Percentiles rank a stretch among this genome's conserved stretches.
Conservation (phyloP, 2,797 vertebrate genomes). For the Masticophis lateralis region DNA sequence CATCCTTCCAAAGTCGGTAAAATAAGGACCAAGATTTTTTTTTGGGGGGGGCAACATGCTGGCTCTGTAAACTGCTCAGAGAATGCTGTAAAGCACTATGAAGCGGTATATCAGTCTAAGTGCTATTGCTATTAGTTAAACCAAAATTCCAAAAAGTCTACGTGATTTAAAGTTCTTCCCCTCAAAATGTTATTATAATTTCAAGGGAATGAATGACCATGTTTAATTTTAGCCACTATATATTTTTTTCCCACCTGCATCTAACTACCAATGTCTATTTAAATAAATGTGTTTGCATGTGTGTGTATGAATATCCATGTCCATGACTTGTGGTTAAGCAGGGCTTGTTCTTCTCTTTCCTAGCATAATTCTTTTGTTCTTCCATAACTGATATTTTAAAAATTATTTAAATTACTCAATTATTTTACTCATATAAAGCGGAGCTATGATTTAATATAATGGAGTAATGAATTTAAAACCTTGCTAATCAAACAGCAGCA, state of each 20-base stretch:
- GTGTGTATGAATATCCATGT: not conserved
- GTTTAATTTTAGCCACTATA: slow-evolving; percentile 2
- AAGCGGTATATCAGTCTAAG: not conserved
- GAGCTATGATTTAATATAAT: not conserved
- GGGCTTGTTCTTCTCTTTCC: not conserved
- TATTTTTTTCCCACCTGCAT: not conserved
- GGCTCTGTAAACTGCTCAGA: not conserved
- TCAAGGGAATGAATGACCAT: not conserved
- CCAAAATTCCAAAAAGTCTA: not conserved
- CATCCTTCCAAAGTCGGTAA: not conserved
- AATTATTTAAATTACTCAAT: not conserved
- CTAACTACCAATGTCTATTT: not conserved
- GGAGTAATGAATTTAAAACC: not conserved
- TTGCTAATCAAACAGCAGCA: not conserved
- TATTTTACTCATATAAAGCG: not conserved
- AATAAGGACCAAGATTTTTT: not conserved
- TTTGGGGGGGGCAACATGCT: not conserved
- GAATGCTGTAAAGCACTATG: not conserved
- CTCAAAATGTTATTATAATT: not conserved
- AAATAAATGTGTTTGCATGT: not conserved
- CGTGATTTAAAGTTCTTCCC: not conserved
- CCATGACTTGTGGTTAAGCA: not conserved
- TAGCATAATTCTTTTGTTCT: not conserved
- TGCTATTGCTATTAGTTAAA: not conserved
- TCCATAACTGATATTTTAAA: not conserved